Conservation (phyloP, 1,140 invertebrate species). For the Brachionus plicatilis region DNA sequence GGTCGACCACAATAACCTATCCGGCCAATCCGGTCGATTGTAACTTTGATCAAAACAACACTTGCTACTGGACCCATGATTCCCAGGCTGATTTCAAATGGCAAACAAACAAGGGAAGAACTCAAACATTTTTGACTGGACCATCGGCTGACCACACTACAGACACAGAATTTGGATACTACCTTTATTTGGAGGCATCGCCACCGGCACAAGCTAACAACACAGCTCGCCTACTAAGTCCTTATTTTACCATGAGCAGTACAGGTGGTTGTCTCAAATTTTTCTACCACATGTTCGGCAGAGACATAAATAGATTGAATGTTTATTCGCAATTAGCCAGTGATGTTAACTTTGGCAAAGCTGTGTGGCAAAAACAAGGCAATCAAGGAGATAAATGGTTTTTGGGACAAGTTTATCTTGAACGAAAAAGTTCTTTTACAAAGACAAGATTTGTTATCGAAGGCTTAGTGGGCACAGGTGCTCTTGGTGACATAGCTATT, state of each 20-base stretch:
- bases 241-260: slow-evolving; percentile 59
- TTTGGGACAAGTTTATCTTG: slow-evolving; percentile 41
- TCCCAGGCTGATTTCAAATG: slow-evolving; percentile 45
- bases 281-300: slow-evolving; percentile 70
- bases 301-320: slow-evolving; percentile 45
- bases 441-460: slow-evolving; percentile 40
- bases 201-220: slow-evolving; percentile 62
- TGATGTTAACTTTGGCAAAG: slow-evolving; percentile 41
- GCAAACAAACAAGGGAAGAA: slow-evolving; percentile 44
- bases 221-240: slow-evolving; percentile 65
- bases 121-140: slow-evolving; percentile 44
- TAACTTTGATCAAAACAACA: slow-evolving; percentile 42
- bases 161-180: slow-evolving; percentile 61
- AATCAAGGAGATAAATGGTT: slow-evolving; percentile 46
- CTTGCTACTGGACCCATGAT: slow-evolving; percentile 46
- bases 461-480: slow-evolving; percentile 44
- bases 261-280: slow-evolving; percentile 56
- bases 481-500: slow-evolving; percentile 46
- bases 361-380: slow-evolving; percentile 45
- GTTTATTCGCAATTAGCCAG: slow-evolving; percentile 41
- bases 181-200: slow-evolving; percentile 72
- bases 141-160: slow-evolving; percentile 46
- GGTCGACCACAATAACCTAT: slow-evolving; percentile 36
- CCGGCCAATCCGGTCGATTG: slow-evolving; percentile 40
- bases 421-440: slow-evolving; percentile 33